phyloP scores from a whole-genome alignment of 2,888 invertebrate genomes.

The Chromoteleia sp. region DNA sequence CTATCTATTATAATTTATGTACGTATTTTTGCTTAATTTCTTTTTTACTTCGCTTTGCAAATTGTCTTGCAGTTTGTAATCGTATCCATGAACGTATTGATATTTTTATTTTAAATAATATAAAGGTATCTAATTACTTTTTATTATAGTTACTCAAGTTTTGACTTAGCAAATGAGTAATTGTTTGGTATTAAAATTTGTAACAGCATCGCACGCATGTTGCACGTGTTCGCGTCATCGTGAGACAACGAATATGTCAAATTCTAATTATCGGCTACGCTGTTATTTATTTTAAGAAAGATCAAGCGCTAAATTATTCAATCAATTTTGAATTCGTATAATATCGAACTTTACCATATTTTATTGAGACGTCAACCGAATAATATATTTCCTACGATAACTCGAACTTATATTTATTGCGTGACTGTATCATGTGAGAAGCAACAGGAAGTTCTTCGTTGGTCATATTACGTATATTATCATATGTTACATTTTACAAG shows the following conservation, averaged over 20 bases:
- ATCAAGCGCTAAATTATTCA: slow-evolving; percentile 48
- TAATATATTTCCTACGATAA: slow-evolving; percentile 62
- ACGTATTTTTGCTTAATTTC: too few species aligned
- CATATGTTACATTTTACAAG: slow-evolving; percentile 54
- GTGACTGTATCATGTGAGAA: slow-evolving; percentile 38
- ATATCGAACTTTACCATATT: slow-evolving; percentile 54
- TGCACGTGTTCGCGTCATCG: background rate
- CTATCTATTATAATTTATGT: too few species aligned
- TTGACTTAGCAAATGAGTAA: background rate
- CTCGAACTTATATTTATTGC: slow-evolving; percentile 55
- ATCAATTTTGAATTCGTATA: slow-evolving; percentile 43
- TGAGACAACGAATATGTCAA: slow-evolving; percentile 36
- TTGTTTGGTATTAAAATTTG: slow-evolving; percentile 1
- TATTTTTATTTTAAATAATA: too few species aligned
- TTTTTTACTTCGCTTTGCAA: too few species aligned
- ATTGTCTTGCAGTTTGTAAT: too few species aligned
- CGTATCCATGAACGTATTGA: too few species aligned
- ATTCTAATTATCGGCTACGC: slow-evolving; percentile 48
- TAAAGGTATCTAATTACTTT: too few species aligned
- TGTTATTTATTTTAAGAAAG: slow-evolving; percentile 52
- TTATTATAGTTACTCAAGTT: background rate
- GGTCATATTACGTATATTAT: too few species aligned
- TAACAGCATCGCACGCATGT: background rate
- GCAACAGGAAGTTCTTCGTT: slow-evolving; percentile 54
- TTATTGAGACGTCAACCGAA: slow-evolving; percentile 63